Conservation (phyloP, 2,797 vertebrate genomes). For the Sebastiscus albofasciatus region DNA sequence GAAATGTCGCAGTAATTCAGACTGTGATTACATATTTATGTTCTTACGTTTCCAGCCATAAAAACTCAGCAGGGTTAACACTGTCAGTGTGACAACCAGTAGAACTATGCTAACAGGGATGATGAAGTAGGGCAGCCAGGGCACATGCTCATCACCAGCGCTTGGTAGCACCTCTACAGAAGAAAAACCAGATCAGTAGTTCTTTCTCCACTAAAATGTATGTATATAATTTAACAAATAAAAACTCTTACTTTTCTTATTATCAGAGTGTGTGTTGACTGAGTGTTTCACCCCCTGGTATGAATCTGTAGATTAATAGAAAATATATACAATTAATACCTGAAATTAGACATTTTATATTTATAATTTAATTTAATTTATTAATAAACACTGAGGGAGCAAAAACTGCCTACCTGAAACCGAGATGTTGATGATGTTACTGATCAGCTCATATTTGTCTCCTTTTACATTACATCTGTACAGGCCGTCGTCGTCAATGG, state of each 20-base stretch:
- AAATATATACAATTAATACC: neutral
- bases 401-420: slow-evolving; percentile 63
- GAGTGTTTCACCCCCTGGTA: neutral
- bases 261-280: neutral
- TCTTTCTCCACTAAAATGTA: neutral
- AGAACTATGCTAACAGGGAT: slow-evolving; percentile 40
- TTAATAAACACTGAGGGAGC: neutral
- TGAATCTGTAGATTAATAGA: slow-evolving; percentile 26
- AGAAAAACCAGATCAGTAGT: neutral
- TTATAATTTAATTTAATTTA: neutral
- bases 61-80: slow-evolving; percentile 1
- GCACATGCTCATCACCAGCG: rapidly evolving
- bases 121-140: slow-evolving; percentile 40
- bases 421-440: slow-evolving; percentile 60
- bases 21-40: neutral
- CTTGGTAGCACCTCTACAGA: neutral
- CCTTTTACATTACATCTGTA: slow-evolving; percentile 50
- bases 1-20: neutral
- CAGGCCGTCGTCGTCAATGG: slow-evolving; percentile 34
- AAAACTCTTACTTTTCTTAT: slow-evolving; percentile 9
- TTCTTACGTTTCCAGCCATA: slow-evolving; percentile 44
- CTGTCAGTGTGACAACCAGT: slow-evolving; percentile 25
- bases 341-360: neutral
- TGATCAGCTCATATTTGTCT: rapidly evolving
- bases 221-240: neutral